These are phyloP conservation scores for Sialis fuliginosa DNA, from an alignment of 2,888 invertebrate species.

Conservation along the genomic window DNA sequence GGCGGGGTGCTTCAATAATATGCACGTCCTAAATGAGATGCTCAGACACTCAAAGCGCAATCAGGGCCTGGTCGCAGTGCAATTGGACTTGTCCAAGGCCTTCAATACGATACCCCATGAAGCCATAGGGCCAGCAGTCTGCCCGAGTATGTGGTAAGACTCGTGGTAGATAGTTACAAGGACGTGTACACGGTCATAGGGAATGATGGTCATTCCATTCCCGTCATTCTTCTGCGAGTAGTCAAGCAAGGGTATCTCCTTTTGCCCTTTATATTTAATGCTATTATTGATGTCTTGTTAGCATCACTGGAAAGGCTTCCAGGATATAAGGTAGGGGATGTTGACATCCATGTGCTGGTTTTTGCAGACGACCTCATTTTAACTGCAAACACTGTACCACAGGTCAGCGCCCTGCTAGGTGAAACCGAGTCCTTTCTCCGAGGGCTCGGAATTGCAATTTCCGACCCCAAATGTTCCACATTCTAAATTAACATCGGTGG, in stretches of 20 bases:
- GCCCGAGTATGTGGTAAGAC: background rate
- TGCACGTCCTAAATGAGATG: background rate
- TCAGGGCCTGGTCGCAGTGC: slow-evolving; percentile 15
- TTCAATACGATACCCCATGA: slow-evolving; percentile 14
- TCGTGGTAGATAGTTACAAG: background rate
- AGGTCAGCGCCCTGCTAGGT: background rate
- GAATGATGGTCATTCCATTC: background rate
- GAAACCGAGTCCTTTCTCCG: background rate
- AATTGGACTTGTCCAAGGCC: slow-evolving; percentile 21
- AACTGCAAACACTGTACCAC: background rate
- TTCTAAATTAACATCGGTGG: background rate
- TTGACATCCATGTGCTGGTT: background rate
- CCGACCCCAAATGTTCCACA: background rate
- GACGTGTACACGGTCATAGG: background rate
- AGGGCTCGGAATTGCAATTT: background rate
- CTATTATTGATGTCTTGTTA: background rate
- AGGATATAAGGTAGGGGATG: background rate
- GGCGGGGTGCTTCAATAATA: slow-evolving; percentile 9
- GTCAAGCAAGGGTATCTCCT: slow-evolving; percentile 18
- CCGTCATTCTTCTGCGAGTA: slow-evolving; percentile 8
- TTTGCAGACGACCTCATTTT: background rate
- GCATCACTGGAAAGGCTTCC: background rate
- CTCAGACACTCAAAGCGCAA: background rate
- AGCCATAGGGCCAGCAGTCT: slow-evolving; percentile 4
- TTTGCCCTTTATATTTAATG: slow-evolving; percentile 16